A percentile compares a stretch with the other conserved stretches of the same genome.
Conservation (phyloP, 2,797 vertebrate genomes). For the Poliocrania exsul region DNA sequence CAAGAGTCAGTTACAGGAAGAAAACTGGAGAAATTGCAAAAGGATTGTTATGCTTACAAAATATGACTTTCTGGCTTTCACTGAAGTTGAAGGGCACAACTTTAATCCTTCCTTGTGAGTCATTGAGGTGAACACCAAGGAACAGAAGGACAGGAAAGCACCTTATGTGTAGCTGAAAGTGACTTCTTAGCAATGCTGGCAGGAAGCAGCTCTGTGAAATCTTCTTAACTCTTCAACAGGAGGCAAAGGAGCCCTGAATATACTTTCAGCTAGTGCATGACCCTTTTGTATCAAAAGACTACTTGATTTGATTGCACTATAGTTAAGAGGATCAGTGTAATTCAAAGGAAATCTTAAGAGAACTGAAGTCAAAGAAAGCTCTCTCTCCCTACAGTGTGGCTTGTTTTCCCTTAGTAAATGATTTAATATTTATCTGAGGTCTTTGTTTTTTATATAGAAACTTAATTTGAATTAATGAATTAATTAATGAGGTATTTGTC, state of each 20-base stretch:
- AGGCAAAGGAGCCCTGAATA: neutral
- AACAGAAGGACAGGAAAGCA: constrained; percentile 22
- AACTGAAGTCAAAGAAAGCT: neutral
- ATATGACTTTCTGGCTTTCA: neutral
- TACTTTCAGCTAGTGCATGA: neutral
- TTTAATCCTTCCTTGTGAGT: constrained; percentile 43
- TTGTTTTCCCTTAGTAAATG: neutral
- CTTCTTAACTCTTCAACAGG: neutral
- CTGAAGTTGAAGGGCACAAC: neutral
- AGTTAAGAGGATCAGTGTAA: neutral
- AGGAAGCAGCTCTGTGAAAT: neutral
- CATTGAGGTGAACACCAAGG: constrained; percentile 6
- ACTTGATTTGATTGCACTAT: neutral
- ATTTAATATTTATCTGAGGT: neutral
- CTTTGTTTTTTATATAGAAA: neutral
- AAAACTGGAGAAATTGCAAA: neutral
- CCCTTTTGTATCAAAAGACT: neutral
- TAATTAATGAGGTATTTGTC: neutral
- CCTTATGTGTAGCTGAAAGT: neutral
- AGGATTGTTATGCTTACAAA: neutral
- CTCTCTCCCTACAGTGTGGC: neutral
- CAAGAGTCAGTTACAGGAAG: neutral
- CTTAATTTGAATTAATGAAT: neutral
- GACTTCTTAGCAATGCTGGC: neutral
- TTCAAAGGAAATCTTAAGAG: neutral